phyloP scores from a whole-genome alignment of 2,113 vertebrate species.

The Nothocercus nigrocapillus region DNA sequence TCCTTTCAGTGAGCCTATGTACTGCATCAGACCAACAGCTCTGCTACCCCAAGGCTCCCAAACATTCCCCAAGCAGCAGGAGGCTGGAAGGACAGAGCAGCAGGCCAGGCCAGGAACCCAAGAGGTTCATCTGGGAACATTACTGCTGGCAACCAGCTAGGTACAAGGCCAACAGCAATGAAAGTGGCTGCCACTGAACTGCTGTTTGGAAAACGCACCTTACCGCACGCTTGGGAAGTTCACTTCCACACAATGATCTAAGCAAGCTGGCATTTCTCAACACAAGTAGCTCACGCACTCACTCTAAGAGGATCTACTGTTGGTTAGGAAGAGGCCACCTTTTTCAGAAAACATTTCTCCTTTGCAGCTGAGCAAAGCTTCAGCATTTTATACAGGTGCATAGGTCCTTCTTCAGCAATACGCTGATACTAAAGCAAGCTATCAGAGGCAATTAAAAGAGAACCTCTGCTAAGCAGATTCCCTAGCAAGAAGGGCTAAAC shows the following conservation, averaged over 20 bases:
- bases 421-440: background rate
- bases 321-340: fast-evolving
- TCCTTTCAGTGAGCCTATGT: background rate
- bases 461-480: background rate
- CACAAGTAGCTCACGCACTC: background rate
- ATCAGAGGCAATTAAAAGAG: fast-evolving
- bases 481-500: background rate
- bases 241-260: background rate
- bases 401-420: background rate
- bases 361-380: background rate
- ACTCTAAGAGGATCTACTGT: fast-evolving
- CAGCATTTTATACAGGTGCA: fast-evolving
- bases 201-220: background rate
- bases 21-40: background rate
- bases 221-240: background rate
- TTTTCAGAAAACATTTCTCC: fast-evolving
- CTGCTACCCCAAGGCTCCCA: background rate
- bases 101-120: background rate
- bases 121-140: background rate
- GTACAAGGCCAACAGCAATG: background rate
- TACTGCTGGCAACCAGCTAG: background rate
- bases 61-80: background rate
- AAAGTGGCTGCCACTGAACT: too few species aligned
- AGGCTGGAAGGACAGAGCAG: background rate
- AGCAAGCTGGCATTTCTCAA: background rate